Conservation (phyloP, 2,113 vertebrate species). For the Toxotes jaculatrix region DNA sequence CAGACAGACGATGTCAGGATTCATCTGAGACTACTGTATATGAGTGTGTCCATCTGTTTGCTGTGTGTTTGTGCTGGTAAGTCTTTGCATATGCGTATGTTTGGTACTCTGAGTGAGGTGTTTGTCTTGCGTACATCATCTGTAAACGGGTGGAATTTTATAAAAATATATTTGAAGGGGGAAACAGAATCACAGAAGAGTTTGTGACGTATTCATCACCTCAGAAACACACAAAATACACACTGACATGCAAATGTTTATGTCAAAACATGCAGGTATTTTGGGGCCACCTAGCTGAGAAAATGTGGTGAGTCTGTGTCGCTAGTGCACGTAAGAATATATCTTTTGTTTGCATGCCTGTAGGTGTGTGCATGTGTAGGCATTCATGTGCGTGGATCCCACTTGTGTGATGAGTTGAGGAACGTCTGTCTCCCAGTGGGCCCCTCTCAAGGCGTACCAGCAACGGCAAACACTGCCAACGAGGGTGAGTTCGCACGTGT, state of each 20-base stretch:
- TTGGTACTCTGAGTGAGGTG: neutral
- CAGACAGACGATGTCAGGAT: conserved; percentile 45
- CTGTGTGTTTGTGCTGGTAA: conserved; percentile 7
- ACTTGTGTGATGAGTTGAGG: conserved; percentile 41
- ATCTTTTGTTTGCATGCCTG: neutral
- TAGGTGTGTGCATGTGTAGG: conserved; percentile 23
- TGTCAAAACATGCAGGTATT: conserved; percentile 35
- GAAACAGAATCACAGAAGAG: neutral
- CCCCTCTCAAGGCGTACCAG: conserved; percentile 54
- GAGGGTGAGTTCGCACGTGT: conserved; percentile 45
- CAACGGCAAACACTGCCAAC: conserved; percentile 46
- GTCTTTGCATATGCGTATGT: conserved; percentile 18
- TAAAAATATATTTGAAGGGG: neutral
- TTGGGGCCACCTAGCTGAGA: conserved; percentile 22
- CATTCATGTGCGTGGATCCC: conserved; percentile 45
- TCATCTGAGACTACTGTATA: conserved; percentile 30
- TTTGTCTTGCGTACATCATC: neutral
- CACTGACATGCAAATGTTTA: neutral
- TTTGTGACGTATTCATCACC: conserved; percentile 27
- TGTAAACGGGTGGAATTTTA: neutral
- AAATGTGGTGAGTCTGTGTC: neutral
- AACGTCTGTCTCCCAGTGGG: conserved; percentile 78
- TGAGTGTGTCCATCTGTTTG: conserved; percentile 53
- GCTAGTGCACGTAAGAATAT: neutral
- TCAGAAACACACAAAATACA: conserved; percentile 19